phyloP scores from a whole-genome alignment of 2,113 vertebrate genomes.

The Anseranas semipalmata region DNA sequence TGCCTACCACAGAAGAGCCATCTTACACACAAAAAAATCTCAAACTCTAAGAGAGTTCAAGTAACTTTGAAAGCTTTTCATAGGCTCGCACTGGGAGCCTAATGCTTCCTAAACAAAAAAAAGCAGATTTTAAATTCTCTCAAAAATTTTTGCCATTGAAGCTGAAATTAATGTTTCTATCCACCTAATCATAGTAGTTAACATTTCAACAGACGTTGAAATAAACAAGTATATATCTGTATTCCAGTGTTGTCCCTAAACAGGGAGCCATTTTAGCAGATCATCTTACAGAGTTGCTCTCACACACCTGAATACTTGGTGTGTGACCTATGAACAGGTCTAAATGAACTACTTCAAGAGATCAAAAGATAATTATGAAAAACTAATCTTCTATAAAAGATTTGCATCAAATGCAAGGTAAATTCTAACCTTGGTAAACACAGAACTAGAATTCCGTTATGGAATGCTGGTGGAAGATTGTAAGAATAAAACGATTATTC shows the following conservation, averaged over 20 bases:
- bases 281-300: not conserved
- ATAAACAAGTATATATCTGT: not conserved
- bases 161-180: not conserved
- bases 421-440: not conserved
- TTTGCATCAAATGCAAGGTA: not conserved
- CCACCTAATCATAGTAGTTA: not conserved
- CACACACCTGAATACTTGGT: not conserved
- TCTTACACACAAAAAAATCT: not conserved
- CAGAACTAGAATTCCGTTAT: not conserved
- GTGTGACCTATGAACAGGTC: not conserved
- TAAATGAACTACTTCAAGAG: not conserved
- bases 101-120: not conserved
- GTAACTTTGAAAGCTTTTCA: not conserved
- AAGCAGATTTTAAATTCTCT: not conserved
- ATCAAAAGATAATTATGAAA: not conserved
- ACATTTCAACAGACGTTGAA: not conserved
- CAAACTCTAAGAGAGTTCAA: not conserved
- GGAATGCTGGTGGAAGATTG: not conserved
- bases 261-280: not conserved
- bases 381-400: not conserved
- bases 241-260: not conserved
- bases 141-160: not conserved
- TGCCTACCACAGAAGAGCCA: not conserved
- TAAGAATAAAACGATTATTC: not conserved
- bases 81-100: not conserved